Evolutionary conservation across 1,140 invertebrate species (phyloP).

Genomic region (Nasonia vitripennis): DNA sequence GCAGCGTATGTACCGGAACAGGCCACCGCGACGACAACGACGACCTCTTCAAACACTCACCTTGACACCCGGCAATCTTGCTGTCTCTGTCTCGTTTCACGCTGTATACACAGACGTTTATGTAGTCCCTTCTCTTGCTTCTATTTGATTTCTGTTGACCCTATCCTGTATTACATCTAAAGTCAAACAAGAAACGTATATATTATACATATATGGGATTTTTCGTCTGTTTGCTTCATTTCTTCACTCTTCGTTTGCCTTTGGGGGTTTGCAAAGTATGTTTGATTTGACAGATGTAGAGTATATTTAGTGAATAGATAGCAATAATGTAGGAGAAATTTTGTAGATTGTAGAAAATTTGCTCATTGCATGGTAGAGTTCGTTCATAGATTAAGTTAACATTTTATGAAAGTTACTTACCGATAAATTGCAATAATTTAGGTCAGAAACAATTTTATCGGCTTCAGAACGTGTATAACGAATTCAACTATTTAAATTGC

Average conservation of each 20-base stretch:
- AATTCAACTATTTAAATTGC: too few relatives aligned
- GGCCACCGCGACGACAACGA: not conserved
- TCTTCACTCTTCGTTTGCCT: not conserved
- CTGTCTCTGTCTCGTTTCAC: not conserved
- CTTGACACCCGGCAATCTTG: conserved; percentile 23
- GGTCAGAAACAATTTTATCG: too few relatives aligned
- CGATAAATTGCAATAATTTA: too few relatives aligned
- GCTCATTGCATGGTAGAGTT: too few relatives aligned
- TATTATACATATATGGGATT: not conserved
- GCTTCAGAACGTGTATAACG: too few relatives aligned
- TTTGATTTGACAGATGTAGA: not conserved
- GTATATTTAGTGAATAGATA: too few relatives aligned
- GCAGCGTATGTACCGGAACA: not conserved
- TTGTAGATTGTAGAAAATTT: too few relatives aligned
- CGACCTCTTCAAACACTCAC: conserved; percentile 20
- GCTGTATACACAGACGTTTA: not conserved
- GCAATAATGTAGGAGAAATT: too few relatives aligned
- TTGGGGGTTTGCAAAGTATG: not conserved
- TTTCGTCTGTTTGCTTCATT: not conserved
- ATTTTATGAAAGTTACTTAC: too few relatives aligned
- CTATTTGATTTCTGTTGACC: not conserved
- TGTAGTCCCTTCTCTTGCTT: not conserved
- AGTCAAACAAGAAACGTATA: not conserved
- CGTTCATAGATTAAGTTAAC: too few relatives aligned
- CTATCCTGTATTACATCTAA: not conserved